Percentiles rank a stretch among this genome's conserved stretches.
Conservation (phyloP, 2,888 invertebrate genomes). For the Dolomedes plantarius region DNA sequence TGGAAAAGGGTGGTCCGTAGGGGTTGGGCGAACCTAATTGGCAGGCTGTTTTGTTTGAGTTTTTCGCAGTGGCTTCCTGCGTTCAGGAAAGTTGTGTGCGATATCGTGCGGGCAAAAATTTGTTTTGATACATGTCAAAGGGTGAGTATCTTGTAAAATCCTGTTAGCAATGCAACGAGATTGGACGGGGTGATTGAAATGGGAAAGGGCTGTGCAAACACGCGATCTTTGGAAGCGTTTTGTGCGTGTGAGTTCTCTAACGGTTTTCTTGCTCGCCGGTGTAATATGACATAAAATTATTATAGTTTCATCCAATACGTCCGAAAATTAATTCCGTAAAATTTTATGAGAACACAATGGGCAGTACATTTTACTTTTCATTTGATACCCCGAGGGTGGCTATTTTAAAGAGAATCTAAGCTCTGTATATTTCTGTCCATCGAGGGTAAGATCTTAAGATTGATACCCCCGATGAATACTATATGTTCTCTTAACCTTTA, state of each 20-base stretch:
- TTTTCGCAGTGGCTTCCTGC: slow-evolving; percentile 9
- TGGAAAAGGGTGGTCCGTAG: slow-evolving; percentile 39
- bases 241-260: background rate
- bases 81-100: too few species aligned
- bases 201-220: slow-evolving; percentile 9
- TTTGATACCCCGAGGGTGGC: too few species aligned
- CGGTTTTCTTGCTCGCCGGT: background rate
- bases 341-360: too few species aligned
- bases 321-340: too few species aligned
- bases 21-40: slow-evolving; percentile 63
- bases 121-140: slow-evolving; percentile 14
- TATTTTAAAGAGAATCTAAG: too few species aligned
- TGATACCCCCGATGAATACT: too few species aligned
- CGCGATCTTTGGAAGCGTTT: background rate
- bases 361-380: too few species aligned
- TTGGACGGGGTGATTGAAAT: background rate
- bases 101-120: background rate
- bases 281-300: too few species aligned
- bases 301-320: too few species aligned
- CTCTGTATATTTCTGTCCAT: too few species aligned
- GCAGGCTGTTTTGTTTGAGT: slow-evolving; percentile 53
- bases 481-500: too few species aligned
- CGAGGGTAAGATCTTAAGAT: too few species aligned
- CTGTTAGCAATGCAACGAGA: background rate
- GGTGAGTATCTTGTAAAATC: background rate